phyloP scores from a whole-genome alignment of 2,797 vertebrate species.

The Astyanax mexicanus region DNA sequence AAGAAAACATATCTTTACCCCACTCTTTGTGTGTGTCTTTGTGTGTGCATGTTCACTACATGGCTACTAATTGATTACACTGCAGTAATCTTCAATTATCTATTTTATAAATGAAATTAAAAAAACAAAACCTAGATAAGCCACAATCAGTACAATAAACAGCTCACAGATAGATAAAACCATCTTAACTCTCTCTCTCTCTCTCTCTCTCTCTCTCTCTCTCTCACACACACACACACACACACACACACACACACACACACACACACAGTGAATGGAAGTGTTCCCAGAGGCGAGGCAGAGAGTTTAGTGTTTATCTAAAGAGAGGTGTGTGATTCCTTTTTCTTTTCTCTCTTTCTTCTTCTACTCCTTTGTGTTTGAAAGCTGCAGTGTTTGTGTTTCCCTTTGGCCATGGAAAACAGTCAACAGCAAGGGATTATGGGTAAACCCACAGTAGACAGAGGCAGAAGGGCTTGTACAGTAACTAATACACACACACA shows the following conservation, averaged over 20 bases:
- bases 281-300: background rate
- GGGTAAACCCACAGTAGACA: constrained; percentile 42
- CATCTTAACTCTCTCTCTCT: no score
- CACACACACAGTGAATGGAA: background rate
- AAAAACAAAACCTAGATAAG: no score
- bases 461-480: background rate
- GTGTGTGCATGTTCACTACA: no score
- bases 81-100: no score
- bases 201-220: no score
- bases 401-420: constrained; percentile 26
- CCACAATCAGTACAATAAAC: no score
- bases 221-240: background rate
- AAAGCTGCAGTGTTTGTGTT: constrained; percentile 27
- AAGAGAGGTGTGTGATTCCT: background rate
- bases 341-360: background rate
- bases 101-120: no score
- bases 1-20: no score
- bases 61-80: no score
- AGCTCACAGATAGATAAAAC: no score
- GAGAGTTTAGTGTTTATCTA: background rate
- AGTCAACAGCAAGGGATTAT: constrained; percentile 32
- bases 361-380: background rate
- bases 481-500: constrained; percentile 20
- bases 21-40: no score
- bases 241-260: constrained; percentile 7